These are phyloP conservation scores for Drosophila demipolita DNA, from an alignment of 2,888 invertebrate genomes.

Conservation along the genomic window DNA sequence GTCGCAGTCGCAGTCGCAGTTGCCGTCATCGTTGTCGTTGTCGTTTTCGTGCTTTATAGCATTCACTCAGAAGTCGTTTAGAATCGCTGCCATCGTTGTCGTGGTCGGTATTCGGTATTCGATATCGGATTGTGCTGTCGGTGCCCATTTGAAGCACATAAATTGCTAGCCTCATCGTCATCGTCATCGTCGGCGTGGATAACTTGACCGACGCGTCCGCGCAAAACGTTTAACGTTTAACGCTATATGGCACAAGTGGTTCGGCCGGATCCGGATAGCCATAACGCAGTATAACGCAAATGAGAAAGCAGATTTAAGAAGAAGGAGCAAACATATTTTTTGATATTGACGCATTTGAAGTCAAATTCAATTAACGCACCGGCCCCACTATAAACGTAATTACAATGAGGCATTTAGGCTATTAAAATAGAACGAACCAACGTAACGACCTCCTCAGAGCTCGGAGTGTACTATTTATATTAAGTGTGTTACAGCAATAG, in stretches of 20 bases:
- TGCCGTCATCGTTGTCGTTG: slow-evolving; percentile 45
- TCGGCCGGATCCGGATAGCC: slow-evolving; percentile 50
- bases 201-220: slow-evolving; percentile 52
- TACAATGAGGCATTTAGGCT: slow-evolving; percentile 65
- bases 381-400: slow-evolving; percentile 65
- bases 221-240: slow-evolving; percentile 58
- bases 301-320: not conserved
- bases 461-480: slow-evolving; percentile 76
- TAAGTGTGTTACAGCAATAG: slow-evolving; percentile 70
- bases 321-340: slow-evolving; percentile 33
- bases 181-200: slow-evolving; percentile 45
- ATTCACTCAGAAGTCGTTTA: slow-evolving; percentile 80
- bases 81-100: slow-evolving; percentile 78
- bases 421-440: slow-evolving; percentile 59
- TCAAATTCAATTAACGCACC: slow-evolving; percentile 70
- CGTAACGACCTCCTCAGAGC: slow-evolving; percentile 70
- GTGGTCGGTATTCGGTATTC: slow-evolving; percentile 77
- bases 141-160: slow-evolving; percentile 54
- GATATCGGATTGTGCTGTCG: slow-evolving; percentile 67
- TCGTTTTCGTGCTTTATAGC: slow-evolving; percentile 80
- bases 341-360: slow-evolving; percentile 51
- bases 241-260: slow-evolving; percentile 35
- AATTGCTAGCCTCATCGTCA: slow-evolving; percentile 39
- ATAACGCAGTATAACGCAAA: slow-evolving; percentile 11
- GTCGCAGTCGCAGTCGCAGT: slow-evolving; percentile 36